Evolutionary conservation across 2,888 invertebrate genomes (phyloP), one percentile per base, ranked within the genome.

Genomic region (Teleiodes luculella): DNA sequence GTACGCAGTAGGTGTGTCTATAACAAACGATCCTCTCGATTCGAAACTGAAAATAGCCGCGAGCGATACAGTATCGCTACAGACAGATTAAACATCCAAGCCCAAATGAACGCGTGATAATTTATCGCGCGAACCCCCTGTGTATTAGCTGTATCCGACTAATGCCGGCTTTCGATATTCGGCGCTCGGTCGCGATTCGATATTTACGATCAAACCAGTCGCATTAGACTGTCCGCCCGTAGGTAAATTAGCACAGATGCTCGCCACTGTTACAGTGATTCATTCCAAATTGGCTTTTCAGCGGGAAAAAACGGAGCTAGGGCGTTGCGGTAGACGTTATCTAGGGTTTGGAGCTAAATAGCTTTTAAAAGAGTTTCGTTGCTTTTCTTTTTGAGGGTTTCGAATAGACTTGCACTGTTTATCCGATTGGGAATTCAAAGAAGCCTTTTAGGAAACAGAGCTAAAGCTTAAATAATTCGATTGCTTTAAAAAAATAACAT

Each of bases 211-310:
- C 80, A 70, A 82, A 77, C 84, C 77, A 81, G 78, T 78, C 82
- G 86, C 89, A 89, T 89, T 89, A 89, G 87, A 86, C 86, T 89
- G 89, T 88, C 88, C 85, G 76, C 82, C 79, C 84, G 86, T 88
- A 88, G 89, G 89, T 89, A 89, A 89, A 89, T 89, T 89, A 89
- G 89, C 89, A 85, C 89, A 89, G 88, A 89, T 89, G 89, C 83
- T 87, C 76, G 82, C 85, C 79, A 80, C 85, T 81, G 86, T 86
- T 84, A 82, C 87, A 78, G 85, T 89, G 89, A 89, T 89, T 89
- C 88, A 89, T 89, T 89, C 80, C 83, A 87, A 89, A 89, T 89
- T 89, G 88, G 88, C 86, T 88, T 86, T 88, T 85, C 86, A 86
- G 82, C 80, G 80, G 72, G 71, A 76, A 82, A 86, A 88, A 87